Evolutionary conservation across 2,888 invertebrate genomes (phyloP).

Genomic region (Apamea monoglypha): DNA sequence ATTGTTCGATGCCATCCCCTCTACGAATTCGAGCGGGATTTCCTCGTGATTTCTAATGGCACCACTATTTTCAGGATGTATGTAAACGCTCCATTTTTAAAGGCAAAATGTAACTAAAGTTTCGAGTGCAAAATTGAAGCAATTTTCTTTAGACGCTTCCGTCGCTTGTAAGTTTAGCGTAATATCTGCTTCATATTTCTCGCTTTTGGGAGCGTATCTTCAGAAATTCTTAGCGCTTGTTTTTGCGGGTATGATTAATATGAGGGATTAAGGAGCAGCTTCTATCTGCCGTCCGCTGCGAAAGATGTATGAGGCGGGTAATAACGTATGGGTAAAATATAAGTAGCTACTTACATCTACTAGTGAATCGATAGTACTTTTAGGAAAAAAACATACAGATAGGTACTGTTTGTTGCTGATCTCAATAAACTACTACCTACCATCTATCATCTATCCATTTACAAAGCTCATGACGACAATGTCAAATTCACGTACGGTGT

Average conservation of each 20-base stretch:
- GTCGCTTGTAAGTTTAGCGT: constrained; percentile 34
- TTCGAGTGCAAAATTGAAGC: constrained; percentile 42
- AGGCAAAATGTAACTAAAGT: constrained; percentile 31
- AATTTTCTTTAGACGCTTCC: constrained; percentile 38
- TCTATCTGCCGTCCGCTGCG: constrained; percentile 47
- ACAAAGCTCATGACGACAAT: not conserved
- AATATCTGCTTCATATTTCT: constrained; percentile 48
- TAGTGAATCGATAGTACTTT: constrained; percentile 7
- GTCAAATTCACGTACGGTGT: not conserved
- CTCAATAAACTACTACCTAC: not conserved
- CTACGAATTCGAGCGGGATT: constrained; percentile 31
- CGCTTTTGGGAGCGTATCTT: constrained; percentile 25
- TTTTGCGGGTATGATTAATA: constrained; percentile 58
- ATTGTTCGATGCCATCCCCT: constrained; percentile 54
- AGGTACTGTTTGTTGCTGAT: not conserved
- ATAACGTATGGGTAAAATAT: constrained; percentile 17
- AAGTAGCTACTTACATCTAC: not conserved
- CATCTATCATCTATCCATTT: not conserved
- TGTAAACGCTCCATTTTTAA: constrained; percentile 28
- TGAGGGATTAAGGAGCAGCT: constrained; percentile 49
- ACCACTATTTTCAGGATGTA: constrained; percentile 25
- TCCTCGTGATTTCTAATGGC: constrained; percentile 39
- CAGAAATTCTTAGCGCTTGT: constrained; percentile 47
- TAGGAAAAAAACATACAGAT: not conserved
- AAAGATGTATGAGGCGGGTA: constrained; percentile 42